Percentiles rank a stretch among this genome's conserved stretches.
These are phyloP conservation scores for Australoheros facetus DNA, from an alignment of 2,797 vertebrate species.

Conservation along the genomic window DNA sequence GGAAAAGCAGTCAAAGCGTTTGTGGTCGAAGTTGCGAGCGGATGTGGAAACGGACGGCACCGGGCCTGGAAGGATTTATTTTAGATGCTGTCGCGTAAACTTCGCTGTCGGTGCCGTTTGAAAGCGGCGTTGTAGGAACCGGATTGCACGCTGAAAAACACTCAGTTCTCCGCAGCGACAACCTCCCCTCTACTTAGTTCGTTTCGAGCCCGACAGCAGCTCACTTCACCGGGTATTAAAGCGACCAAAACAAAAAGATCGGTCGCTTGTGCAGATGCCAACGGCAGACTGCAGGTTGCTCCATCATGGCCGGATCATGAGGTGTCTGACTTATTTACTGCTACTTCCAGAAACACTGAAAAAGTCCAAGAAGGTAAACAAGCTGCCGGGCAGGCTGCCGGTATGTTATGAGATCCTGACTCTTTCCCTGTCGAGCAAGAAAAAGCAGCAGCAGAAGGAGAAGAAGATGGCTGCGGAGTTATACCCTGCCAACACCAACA, in stretches of 20 bases:
- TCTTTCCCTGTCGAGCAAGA: conserved; percentile 78
- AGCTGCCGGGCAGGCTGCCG: conserved; percentile 81
- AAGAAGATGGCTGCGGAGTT: conserved; percentile 96
- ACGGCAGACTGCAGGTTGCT: conserved; percentile 85
- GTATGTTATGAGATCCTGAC: conserved; percentile 86
- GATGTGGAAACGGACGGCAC: conserved; percentile 7
- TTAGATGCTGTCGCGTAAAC: conserved; percentile 53
- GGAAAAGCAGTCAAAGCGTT: conserved; percentile 5
- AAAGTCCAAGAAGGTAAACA: conserved; percentile 86
- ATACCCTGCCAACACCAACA: conserved; percentile 81
- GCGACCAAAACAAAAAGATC: not conserved
- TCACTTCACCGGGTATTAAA: conserved; percentile 21
- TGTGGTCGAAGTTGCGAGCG: conserved; percentile 34
- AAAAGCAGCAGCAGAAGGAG: conserved; percentile 42
- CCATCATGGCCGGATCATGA: conserved; percentile 94
- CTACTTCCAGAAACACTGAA: conserved; percentile 94
- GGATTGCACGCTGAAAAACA: not conserved
- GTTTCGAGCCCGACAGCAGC: not conserved
- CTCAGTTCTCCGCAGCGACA: not conserved
- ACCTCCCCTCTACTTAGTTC: not conserved
- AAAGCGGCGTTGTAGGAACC: conserved; percentile 11
- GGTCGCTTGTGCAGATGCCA: conserved; percentile 84
- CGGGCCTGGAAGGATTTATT: conserved; percentile 22
- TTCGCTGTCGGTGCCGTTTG: conserved; percentile 36
- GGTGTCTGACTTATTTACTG: conserved; percentile 92